Conservation (phyloP, 2,797 vertebrate species). For the Sebastes taczanowskii region DNA sequence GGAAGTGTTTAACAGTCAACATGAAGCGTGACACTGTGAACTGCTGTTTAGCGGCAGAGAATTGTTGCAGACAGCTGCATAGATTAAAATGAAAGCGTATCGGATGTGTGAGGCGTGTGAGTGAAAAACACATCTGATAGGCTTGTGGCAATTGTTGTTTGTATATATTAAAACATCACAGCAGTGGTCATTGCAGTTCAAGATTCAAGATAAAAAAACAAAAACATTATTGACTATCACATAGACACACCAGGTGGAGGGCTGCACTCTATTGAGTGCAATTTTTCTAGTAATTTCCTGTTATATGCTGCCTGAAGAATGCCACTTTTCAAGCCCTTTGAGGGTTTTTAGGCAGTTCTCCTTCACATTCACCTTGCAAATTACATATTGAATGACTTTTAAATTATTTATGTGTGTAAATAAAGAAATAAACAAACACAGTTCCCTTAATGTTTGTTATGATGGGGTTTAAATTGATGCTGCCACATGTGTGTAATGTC, state of each 20-base stretch:
- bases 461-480: background rate
- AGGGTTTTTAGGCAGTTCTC: background rate
- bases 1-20: background rate
- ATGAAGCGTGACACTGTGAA: too few species aligned
- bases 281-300: background rate
- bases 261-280: background rate
- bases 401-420: background rate
- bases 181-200: background rate
- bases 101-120: too few species aligned
- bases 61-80: too few species aligned
- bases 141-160: too few species aligned
- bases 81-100: too few species aligned
- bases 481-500: background rate
- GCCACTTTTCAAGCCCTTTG: background rate
- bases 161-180: background rate
- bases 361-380: background rate
- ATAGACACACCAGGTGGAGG: background rate
- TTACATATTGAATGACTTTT: background rate
- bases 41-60: too few species aligned
- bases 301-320: background rate
- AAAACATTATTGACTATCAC: too few species aligned
- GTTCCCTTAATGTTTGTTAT: background rate
- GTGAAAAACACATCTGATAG: too few species aligned
- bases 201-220: too few species aligned
- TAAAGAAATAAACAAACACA: background rate